These are phyloP conservation scores for Bombus huntii DNA, from an alignment of 1,140 invertebrate species.

Conservation along the genomic window DNA sequence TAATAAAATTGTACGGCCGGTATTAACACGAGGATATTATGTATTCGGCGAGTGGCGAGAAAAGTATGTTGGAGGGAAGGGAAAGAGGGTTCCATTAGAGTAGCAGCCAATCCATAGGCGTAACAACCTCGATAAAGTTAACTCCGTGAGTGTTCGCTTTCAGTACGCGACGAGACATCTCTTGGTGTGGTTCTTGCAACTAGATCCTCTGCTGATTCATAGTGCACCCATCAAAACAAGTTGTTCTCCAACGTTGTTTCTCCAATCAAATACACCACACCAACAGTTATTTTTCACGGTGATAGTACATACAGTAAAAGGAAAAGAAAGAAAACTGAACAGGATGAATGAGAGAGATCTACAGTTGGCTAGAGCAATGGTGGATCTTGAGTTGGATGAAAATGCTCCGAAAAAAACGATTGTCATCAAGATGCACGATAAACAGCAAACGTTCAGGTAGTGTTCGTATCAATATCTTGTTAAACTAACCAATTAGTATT, in stretches of 20 bases:
- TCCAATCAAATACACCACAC: not conserved
- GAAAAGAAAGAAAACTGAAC: not conserved
- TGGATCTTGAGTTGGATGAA: conserved; percentile 76
- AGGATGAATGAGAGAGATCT: conserved; percentile 87
- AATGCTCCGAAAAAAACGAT: conserved; percentile 68
- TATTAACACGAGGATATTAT: conserved; percentile 52
- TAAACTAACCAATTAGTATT: not conserved
- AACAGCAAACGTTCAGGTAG: conserved; percentile 80
- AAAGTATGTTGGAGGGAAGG: not conserved
- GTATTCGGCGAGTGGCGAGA: not conserved
- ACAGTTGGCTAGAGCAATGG: conserved; percentile 85
- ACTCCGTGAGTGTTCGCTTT: conserved; percentile 41
- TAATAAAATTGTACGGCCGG: conserved; percentile 25
- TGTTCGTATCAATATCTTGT: not conserved
- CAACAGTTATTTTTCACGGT: not conserved
- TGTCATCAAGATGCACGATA: conserved; percentile 76
- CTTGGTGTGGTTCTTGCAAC: conserved; percentile 51
- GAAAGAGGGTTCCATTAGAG: conserved; percentile 3
- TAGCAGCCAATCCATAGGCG: conserved; percentile 5
- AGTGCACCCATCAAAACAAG: too few relatives aligned
- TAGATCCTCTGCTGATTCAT: not conserved
- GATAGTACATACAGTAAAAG: not conserved
- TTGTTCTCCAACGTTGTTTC: not conserved
- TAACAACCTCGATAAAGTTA: conserved; percentile 45
- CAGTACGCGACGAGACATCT: conserved; percentile 67